Conservation (phyloP, 1,140 invertebrate species). For the Leptopilina boulardi region DNA sequence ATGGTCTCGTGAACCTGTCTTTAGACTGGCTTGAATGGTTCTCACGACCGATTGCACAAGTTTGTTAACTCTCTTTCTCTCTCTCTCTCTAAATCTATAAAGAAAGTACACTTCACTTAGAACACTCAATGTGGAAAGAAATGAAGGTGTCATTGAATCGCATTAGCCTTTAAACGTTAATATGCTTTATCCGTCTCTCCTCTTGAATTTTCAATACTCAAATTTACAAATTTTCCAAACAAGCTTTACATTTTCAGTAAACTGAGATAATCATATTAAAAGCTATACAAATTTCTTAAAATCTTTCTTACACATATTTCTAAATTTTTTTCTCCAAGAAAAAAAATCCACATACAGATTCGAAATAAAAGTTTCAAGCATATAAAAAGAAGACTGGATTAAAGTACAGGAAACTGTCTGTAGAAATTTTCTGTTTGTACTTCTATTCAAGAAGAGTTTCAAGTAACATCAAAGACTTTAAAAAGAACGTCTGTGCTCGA, state of each 20-base stretch:
- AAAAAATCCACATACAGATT: not conserved
- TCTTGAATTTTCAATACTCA: not conserved
- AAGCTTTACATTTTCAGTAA: not conserved
- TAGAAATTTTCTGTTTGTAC: not conserved
- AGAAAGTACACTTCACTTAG: not conserved
- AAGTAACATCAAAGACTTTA: not conserved
- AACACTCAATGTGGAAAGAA: not conserved
- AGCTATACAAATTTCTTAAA: not conserved
- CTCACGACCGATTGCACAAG: not conserved
- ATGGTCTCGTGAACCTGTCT: conserved; percentile 12
- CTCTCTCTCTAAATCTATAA: too few relatives aligned
- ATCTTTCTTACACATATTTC: not conserved
- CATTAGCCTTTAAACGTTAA: not conserved
- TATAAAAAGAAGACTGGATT: not conserved
- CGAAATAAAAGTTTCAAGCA: not conserved
- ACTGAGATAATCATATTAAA: not conserved
- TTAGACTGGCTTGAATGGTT: conserved; percentile 1
- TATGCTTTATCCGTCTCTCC: not conserved
- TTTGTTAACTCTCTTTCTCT: not conserved
- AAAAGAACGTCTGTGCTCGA: not conserved
- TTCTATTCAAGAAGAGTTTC: not conserved
- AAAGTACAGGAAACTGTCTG: not conserved
- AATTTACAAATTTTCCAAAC: not conserved
- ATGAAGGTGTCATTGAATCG: conserved; percentile 10
- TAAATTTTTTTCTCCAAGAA: not conserved